A percentile compares a stretch with the other conserved stretches of the same genome.
phyloP scores from a whole-genome alignment of 2,797 vertebrate species.

The Tolypeutes matacus region DNA sequence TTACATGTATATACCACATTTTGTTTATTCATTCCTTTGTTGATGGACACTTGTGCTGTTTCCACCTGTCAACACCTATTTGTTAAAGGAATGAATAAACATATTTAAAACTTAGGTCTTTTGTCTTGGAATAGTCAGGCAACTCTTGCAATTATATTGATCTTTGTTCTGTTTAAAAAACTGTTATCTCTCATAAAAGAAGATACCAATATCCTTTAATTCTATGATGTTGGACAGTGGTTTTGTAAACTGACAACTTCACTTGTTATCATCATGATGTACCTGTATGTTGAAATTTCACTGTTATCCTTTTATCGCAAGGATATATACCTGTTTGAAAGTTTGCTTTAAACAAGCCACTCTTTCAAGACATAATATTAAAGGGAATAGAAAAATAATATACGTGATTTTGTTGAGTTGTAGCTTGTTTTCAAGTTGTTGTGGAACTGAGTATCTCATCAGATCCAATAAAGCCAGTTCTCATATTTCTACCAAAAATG shows the following conservation, averaged over 20 bases:
- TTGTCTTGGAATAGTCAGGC: not conserved
- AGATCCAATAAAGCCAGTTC: not conserved
- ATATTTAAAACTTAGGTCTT: constrained; percentile 46
- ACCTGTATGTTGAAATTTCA: not conserved
- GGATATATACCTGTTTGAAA: not conserved
- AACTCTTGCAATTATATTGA: not conserved
- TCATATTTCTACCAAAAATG: constrained; percentile 31
- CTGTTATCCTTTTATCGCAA: constrained; percentile 2
- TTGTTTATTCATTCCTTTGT: no score
- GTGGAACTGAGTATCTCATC: constrained; percentile 7
- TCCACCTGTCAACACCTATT: not conserved
- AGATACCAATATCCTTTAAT: not conserved
- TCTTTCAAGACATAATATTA: constrained; percentile 44
- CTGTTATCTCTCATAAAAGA: not conserved
- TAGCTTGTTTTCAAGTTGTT: constrained; percentile 40
- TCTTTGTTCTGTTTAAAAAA: not conserved
- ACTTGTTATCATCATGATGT: not conserved
- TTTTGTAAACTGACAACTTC: constrained; percentile 39
- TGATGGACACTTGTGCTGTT: no score
- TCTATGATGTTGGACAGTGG: not conserved
- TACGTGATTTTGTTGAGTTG: constrained; percentile 34
- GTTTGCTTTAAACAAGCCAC: not conserved
- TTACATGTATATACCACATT: no score
- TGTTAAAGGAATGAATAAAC: not conserved
- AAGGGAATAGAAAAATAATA: constrained; percentile 36